Base-by-base conservation (phyloP, 2,113 vertebrate species). In the Plectropomus leopardus region DNA sequence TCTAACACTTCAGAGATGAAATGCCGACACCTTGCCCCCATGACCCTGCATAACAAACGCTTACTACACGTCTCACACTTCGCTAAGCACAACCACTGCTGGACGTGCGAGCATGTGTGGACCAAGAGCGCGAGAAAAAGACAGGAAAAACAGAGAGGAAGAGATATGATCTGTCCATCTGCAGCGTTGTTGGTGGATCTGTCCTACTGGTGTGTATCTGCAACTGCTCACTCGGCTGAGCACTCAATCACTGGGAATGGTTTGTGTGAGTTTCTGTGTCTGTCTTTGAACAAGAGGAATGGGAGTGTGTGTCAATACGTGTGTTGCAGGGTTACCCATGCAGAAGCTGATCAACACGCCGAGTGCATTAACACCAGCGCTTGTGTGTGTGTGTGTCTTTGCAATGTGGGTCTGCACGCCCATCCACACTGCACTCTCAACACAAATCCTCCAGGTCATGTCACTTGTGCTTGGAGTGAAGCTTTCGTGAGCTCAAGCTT, bases 401-500 rank as follows among this genome's bases (percentile, higher is more conserved):
- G 47, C 17, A 26, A 15, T 44, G 71, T 76, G 58, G 59, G 67
- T 26, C 19, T 71, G 72, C 61, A 6, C 42, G 65, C 63, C 70
- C 57, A 7, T 71, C 65, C 32, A 58, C 78, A 54, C 67, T 55
- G 59, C 60, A 63, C 81, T 80, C 67, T 72, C 73, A 74, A 64
- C 69, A 69, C 82, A 74, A 81, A 68, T 87, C 70, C 82, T 89
- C 73, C 76, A 83, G 71, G 82, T 88, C 83, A 85, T 84, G 83
- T 70, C 86, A 78, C 79, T 89, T 76, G 76, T 34, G 57, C 87
- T 84, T 23, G 0, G 82, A 92, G 91, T 73, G 87, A 84, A 81
- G 83, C 90, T 80, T 92, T 78, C 83, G 85, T 92, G 92, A 88
- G 89, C 86, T 76, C 58, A 42, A 23, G 88, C 86, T 90, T 94